Evolutionary conservation across 2,797 vertebrate genomes (phyloP).

Genomic region (Hyperoplus immaculatus): DNA sequence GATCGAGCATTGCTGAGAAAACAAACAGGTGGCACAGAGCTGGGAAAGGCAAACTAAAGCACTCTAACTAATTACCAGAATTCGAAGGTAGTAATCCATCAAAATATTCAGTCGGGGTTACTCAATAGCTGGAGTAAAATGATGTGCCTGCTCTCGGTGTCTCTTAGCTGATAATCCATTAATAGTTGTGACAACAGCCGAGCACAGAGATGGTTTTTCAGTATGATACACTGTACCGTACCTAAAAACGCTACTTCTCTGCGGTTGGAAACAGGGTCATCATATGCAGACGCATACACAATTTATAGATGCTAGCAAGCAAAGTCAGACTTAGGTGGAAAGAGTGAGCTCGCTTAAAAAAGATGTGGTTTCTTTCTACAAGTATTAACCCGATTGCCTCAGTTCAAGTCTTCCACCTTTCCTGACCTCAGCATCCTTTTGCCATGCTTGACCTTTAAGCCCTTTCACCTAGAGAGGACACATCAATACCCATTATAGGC

Average conservation of each 20-base stretch:
- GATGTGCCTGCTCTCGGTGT: slow-evolving; percentile 43
- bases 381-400: neutral
- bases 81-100: slow-evolving; percentile 61
- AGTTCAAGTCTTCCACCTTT: slow-evolving; percentile 22
- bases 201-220: neutral
- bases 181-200: slow-evolving; percentile 31
- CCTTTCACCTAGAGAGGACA: slow-evolving; percentile 22
- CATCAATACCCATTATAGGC: slow-evolving; percentile 40
- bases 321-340: neutral
- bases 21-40: slow-evolving; percentile 51
- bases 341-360: slow-evolving; percentile 3
- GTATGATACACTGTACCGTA: neutral
- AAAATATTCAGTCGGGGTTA: slow-evolving; percentile 25
- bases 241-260: neutral
- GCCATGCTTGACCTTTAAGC: slow-evolving; percentile 45
- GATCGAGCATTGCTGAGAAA: slow-evolving; percentile 25
- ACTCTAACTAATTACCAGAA: slow-evolving; percentile 63
- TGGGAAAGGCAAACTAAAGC: slow-evolving; percentile 45
- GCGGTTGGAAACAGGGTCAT: neutral
- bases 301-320: too few species aligned
- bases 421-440: slow-evolving; percentile 24
- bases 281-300: too few species aligned
- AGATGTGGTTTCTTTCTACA: neutral
- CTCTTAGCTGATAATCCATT: slow-evolving; percentile 23
- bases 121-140: slow-evolving; percentile 40